Evolutionary conservation across 2,797 vertebrate species (phyloP), one percentile per base, ranked within the genome.

Genomic region (Amblyopsis hoosieri): DNA sequence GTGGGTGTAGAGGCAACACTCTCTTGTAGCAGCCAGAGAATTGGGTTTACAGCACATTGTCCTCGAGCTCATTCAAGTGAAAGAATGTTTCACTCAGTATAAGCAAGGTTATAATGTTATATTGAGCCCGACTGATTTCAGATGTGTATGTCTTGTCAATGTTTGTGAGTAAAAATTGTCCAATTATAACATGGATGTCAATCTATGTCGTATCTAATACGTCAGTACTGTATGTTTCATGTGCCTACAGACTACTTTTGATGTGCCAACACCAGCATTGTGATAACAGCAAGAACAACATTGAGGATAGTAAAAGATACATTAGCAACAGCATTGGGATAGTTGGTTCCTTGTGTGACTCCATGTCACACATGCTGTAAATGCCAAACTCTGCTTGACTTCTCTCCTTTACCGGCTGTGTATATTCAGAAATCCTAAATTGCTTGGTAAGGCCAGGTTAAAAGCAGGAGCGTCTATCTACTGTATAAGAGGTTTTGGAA

Each of bases 341-440:
- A 23, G 23, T 14, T 57, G 62, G 48, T 54, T 56, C 54, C 15
- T 66, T 68, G 67, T 72, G 62, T 66, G 59, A 73, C 4, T 2
- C 37, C 37, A 37, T 62, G 69, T 67, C 74, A 70, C 66, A 69
- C 69, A 76, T 55, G 48, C 54, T 15, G 19, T 55, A 47, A 56
- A 31, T 52, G 14, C 71, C 23, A 23, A 23, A 23, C 23, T 3
- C 23, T 71, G 69, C 66, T 78, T 74, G 81, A 76, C 60, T 78
- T 74, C 72, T 62, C 62, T 67, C 69, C 45, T 71, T 72, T 78
- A 60, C 33, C 58, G 57, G 54, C 63, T 60, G 29, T 45, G 48
- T 54, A 54, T 56, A 76, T 69, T 69, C 67, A 60, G 55, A 70
- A 75, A 67, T 75, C 70, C 69, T 48, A 42, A 64, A 69, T 67